Percentiles rank a stretch among this genome's conserved stretches.
Conservation (phyloP, 2,888 invertebrate species). For the Tetragonisca angustula region DNA sequence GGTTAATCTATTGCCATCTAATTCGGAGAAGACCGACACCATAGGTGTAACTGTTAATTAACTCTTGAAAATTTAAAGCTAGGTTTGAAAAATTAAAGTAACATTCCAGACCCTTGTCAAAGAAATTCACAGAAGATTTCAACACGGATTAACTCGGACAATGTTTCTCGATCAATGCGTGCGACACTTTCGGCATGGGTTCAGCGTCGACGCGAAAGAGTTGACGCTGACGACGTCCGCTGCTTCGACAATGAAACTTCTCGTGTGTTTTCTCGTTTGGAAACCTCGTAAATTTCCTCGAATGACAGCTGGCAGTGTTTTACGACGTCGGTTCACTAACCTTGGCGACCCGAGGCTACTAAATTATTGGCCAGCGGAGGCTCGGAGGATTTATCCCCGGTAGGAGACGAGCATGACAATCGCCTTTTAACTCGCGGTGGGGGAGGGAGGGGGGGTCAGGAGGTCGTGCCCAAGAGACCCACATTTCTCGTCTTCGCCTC, state of each 20-base stretch:
- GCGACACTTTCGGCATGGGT: too few relatives aligned
- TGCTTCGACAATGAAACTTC: neutral
- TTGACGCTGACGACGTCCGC: too few relatives aligned
- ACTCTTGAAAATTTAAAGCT: too few relatives aligned
- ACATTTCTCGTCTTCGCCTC: slow-evolving; percentile 56
- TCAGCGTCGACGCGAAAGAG: too few relatives aligned
- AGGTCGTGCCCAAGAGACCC: slow-evolving; percentile 67
- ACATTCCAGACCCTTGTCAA: too few relatives aligned
- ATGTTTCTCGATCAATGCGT: too few relatives aligned
- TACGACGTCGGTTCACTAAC: slow-evolving; percentile 7
- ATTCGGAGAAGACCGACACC: too few relatives aligned
- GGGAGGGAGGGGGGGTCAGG: slow-evolving; percentile 59
- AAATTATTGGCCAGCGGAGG: slow-evolving; percentile 54
- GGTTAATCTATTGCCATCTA: too few relatives aligned
- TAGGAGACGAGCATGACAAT: slow-evolving; percentile 49
- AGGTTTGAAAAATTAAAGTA: too few relatives aligned
- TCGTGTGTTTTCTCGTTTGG: neutral
- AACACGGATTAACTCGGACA: too few relatives aligned
- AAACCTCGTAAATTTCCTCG: neutral
- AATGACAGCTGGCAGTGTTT: neutral
- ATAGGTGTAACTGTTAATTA: too few relatives aligned
- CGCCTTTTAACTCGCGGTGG: slow-evolving; percentile 29
- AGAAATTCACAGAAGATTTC: too few relatives aligned
- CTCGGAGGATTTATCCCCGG: slow-evolving; percentile 47
- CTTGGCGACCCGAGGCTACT: slow-evolving; percentile 43